Base-by-base conservation (phyloP, 2,797 vertebrate genomes). In the Sciaenops ocellatus region DNA sequence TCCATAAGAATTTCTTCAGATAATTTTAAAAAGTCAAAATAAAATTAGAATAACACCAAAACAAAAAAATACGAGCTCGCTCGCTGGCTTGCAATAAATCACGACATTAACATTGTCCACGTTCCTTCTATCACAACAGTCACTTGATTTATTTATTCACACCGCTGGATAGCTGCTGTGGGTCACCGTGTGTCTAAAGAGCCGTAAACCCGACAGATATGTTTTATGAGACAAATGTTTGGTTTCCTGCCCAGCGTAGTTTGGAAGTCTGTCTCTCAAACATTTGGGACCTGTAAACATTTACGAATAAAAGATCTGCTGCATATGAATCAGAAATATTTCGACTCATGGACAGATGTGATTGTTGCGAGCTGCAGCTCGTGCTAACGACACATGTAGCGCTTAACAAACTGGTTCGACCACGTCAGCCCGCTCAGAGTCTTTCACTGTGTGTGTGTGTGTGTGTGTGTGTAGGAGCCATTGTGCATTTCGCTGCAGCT, bases 321-420 rank as follows among this genome's bases (percentile, higher is more conserved):
- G 34, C 34, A 38, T 9, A 9, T 38, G 34, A 38, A 38, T 38
- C 34, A 38, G 34, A 38, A 38, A 38, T 9, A 9, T 38, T 38
- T 38, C 7, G 34, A 38, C 34, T 38, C 34, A 9, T 10, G 5
- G 42, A 42, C 2, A 54, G 22, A 50, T 44, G 10, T 50, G 51
- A 74, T 26, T 59, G 16, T 15, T 62, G 15, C 6, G 22, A 20
- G 41, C 65, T 28, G 15, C n/a, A 59, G 48, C 44, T 64, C 9
- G 7, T 34, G 30, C 30, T 34, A 34, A 7, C 30, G 30, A 34
- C 34, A 34, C 34, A 9, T 2, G 34, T 9, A 9, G 34, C 34
- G 6, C 34, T 38, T 9, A 65, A 69, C 42, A 28, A 64, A 75
- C 60, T 76, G 26, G 56, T 79, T 20, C 41, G 54, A 73, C 70